phyloP scores from a whole-genome alignment of 2,797 vertebrate species.

The Notoglanidium macrostoma region DNA sequence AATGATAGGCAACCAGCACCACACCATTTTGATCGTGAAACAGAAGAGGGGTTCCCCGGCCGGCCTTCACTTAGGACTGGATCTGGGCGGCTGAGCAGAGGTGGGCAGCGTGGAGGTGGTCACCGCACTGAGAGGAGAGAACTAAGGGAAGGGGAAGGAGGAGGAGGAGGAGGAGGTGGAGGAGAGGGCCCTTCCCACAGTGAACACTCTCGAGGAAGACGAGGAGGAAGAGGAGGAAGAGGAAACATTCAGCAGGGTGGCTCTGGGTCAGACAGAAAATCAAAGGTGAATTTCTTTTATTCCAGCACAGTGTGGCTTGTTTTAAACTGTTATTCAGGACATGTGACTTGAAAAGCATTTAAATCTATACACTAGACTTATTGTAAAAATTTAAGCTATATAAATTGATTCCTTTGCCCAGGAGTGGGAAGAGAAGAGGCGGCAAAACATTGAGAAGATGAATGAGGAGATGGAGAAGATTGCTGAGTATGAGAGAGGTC shows the following conservation, averaged over 20 bases:
- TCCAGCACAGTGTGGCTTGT: not conserved
- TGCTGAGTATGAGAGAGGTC: conserved; percentile 88
- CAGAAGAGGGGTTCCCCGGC: conserved; percentile 62
- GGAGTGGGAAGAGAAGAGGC: conserved; percentile 92
- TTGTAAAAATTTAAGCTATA: not conserved
- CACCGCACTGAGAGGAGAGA: conserved; percentile 56
- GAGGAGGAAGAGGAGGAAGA: conserved; percentile 28
- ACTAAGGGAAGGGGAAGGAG: conserved; percentile 61
- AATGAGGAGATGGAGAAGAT: conserved; percentile 95
- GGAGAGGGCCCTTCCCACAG: conserved; percentile 46
- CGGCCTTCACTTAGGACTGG: conserved; percentile 60
- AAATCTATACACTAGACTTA: not conserved
- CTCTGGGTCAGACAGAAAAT: conserved; percentile 76
- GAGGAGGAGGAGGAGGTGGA: conserved; percentile 34
- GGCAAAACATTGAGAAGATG: conserved; percentile 93
- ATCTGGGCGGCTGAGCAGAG: conserved; percentile 66
- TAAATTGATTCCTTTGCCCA: conserved; percentile 56
- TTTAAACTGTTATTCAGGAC: conserved; percentile 6
- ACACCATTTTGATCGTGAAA: conserved; percentile 57
- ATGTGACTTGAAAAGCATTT: not conserved
- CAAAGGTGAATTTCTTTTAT: conserved; percentile 74
- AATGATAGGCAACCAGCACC: conserved; percentile 72
- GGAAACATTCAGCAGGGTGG: conserved; percentile 56
- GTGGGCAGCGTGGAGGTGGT: conserved; percentile 63
- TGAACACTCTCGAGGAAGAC: conserved; percentile 50